Evolutionary conservation across 2,797 vertebrate species (phyloP).

Genomic region (Apogon hyalosoma): DNA sequence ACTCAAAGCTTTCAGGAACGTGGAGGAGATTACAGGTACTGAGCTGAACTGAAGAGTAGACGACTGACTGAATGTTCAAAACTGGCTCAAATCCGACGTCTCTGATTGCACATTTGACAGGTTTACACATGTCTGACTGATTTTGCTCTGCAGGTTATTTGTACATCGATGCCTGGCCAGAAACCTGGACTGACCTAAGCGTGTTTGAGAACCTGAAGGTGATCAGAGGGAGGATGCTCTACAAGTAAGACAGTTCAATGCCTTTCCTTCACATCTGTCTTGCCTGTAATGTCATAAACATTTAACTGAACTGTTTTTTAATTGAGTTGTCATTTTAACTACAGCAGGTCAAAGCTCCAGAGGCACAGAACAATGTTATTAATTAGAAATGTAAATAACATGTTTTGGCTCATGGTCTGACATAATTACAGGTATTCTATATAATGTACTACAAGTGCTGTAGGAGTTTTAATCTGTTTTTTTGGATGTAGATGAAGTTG

Average conservation of each 20-base stretch:
- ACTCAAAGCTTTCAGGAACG: constrained; percentile 86
- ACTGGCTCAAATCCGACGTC: neutral
- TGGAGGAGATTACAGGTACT: constrained; percentile 95
- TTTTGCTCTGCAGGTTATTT: constrained; percentile 87
- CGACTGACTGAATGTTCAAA: neutral
- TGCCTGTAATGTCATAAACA: neutral
- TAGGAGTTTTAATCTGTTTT: no score
- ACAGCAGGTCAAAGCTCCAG: no score
- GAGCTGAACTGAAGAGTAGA: neutral
- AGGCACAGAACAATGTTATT: no score
- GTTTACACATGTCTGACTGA: neutral
- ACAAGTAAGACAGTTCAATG: constrained; percentile 85
- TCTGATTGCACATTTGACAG: neutral
- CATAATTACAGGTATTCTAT: no score
- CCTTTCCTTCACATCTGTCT: neutral
- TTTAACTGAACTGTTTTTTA: neutral
- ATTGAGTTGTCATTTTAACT: no score
- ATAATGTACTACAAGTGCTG: no score
- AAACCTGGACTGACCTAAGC: constrained; percentile 81
- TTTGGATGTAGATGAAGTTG: no score
- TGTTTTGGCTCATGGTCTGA: no score
- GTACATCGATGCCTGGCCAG: constrained; percentile 93
- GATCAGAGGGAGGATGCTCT: constrained; percentile 91
- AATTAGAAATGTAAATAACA: no score
- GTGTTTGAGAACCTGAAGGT: constrained; percentile 94